Evolutionary conservation across 1,140 invertebrate species (phyloP), one percentile per base, ranked within the genome.

Genomic region (Apis cerana): DNA sequence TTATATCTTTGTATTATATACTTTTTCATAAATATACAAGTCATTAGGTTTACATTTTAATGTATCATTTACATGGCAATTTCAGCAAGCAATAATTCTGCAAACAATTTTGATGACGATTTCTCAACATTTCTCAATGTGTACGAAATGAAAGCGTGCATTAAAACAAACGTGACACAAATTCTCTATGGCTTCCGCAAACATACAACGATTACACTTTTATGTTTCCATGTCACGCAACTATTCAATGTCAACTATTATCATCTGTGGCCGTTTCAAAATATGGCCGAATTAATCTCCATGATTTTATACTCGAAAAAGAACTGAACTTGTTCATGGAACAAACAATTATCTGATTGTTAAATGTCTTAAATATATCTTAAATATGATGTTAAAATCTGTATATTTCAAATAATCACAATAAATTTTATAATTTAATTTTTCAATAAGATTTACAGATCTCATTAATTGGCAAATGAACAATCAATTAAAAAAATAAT

Each of bases 191-290:
- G 19, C 59, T 82, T 82, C 75, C 75, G 59, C 56, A 75, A 70
- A 77, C 27, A 69, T 15, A 17, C 15, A 27, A 11, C 2, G 19
- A 11, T 13, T 23, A 62, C 65, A 71, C 58, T 80, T 74, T 80
- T 70, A 15, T n/a, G 50, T 65, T 59, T 52, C 48, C 67, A 27
- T 59, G 71, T 71, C 71, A 83, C 54, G 71, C 75, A 79, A 21
- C 33, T 58, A 43, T 48, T 67, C 64, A 83, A 79, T 83, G 80
- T 64, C 84, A 75, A 75, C 81, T 33, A 67, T 82, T 83, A 85
- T 85, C 84, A 33, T 15, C 61, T 12, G 75, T n/a, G 48, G 50
- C 23, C 27, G 23, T 67, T 56, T 7, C 13, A 54, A 58, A 71
- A 71, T 17, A 17, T 5, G 13, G 4, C 4, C 48, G 67, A 62